Evolutionary conservation across 1,140 invertebrate species (phyloP), one percentile per base, ranked within the genome.

Genomic region (Drosophila virilis): DNA sequence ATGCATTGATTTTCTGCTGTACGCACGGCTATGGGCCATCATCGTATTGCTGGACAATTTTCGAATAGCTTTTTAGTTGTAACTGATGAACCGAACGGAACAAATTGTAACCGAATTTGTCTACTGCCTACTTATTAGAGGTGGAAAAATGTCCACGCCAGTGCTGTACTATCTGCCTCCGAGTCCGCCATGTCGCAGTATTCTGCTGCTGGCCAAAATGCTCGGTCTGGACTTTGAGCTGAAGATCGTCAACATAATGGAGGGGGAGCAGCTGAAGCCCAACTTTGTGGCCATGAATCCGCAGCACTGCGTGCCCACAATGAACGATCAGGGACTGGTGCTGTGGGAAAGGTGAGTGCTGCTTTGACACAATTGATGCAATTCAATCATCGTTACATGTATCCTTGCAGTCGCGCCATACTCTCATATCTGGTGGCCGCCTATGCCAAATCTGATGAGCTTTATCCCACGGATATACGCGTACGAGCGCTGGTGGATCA

Each of bases 401-500:
- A 28, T 22, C 10, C 4, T 59, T 74, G 1, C 72, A 94, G 96
- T 91, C 95, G 96, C 22, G 95, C 96, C 0, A 96, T 96, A 12
- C 93, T 95, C 64, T 85, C 94, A 0, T 97, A 97, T 90, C 86
- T 97, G 71, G 95, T 94, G 6, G 95, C 95, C 57, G 93, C 95
- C 42, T 97, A 97, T 74, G 95, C 94, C 0, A 94, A 95, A 59
- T 94, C 95, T 57, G 93, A 93, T 65, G 82, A 93, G 2, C 84
- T 97, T 0, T 96, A 96, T 90, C 96, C 96, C 0, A 95, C 94
- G 46, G 95, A 96, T 74, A 93, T 95, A 0, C 93, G 93, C 8
- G 92, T 92, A 10, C 92, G 96, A 54, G 96, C 96, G 1, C 17
- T 96, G 9, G 95, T 97, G 1, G 95, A 97, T 85, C 94, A 95